Evolutionary conservation across 2,888 invertebrate genomes (phyloP).

Genomic region (Pycnomerus fuliginosus): DNA sequence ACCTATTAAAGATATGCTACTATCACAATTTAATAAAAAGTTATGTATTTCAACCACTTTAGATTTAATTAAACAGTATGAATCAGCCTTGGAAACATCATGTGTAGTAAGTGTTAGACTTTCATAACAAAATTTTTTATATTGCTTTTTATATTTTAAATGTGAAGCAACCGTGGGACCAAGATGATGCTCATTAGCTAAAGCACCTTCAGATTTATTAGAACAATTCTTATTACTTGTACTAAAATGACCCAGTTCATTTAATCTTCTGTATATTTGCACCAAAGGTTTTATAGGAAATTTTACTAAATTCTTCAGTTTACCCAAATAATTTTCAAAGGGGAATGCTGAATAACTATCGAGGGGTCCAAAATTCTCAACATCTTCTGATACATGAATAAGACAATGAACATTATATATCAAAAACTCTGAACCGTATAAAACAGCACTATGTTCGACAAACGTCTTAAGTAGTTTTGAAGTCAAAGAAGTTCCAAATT

Average conservation of each 20-base stretch:
- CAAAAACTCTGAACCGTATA: constrained; percentile 20
- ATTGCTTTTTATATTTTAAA: background rate
- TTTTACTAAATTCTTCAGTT: constrained; percentile 11
- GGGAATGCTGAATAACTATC: constrained; percentile 20
- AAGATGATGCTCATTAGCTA: background rate
- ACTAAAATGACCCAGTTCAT: no score
- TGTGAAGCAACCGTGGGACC: background rate
- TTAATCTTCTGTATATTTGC: constrained; percentile 18
- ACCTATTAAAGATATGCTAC: background rate
- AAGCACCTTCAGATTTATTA: background rate
- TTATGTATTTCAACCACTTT: background rate
- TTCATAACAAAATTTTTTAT: background rate
- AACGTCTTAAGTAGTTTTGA: constrained; percentile 15
- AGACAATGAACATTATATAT: constrained; percentile 25
- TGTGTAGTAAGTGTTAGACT: background rate
- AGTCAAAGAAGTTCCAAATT: constrained; percentile 7
- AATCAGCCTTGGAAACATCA: background rate
- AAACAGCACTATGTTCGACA: constrained; percentile 14
- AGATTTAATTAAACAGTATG: background rate
- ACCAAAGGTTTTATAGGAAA: constrained; percentile 20
- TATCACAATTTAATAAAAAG: background rate
- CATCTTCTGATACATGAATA: constrained; percentile 22
- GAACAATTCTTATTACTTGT: background rate
- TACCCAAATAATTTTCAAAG: constrained; percentile 22
- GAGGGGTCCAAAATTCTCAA: constrained; percentile 14